Percentiles rank a stretch among this genome's conserved stretches.
These are phyloP conservation scores for Caenorhabditis sinica DNA, from an alignment of 2,888 invertebrate species.

Conservation along the genomic window DNA sequence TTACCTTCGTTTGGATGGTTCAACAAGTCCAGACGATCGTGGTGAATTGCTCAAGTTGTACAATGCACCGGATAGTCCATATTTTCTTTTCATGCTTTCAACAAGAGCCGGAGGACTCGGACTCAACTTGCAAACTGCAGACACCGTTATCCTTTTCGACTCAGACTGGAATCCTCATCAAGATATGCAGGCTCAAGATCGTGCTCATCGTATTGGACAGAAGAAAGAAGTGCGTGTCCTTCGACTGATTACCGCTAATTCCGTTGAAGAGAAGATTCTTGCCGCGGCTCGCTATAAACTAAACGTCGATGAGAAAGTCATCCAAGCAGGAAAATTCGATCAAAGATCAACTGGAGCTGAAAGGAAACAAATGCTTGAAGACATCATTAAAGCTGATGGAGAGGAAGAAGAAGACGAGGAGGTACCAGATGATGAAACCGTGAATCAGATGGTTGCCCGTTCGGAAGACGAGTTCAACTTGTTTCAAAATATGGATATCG, in stretches of 20 bases:
- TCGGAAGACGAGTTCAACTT: slow-evolving; percentile 95
- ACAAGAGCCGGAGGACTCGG: slow-evolving; percentile 97
- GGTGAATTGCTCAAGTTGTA: slow-evolving; percentile 94
- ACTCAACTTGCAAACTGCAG: slow-evolving; percentile 97
- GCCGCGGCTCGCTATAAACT: slow-evolving; percentile 97
- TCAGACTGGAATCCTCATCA: slow-evolving; percentile 99
- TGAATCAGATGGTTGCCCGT: slow-evolving; percentile 97
- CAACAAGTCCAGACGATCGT: slow-evolving; percentile 98
- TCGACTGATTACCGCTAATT: slow-evolving; percentile 98
- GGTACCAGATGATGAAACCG: slow-evolving; percentile 98
- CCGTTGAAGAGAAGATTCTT: slow-evolving; percentile 97
- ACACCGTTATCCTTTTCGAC: slow-evolving; percentile 99
- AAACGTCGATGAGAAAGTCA: slow-evolving; percentile 99
- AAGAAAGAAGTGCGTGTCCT: slow-evolving; percentile 96
- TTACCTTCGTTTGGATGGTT: slow-evolving; percentile 96
- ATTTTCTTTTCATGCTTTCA: slow-evolving; percentile 95
- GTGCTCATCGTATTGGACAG: slow-evolving; percentile 99
- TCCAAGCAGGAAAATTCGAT: slow-evolving; percentile 99
- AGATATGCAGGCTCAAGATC: slow-evolving; percentile 99
- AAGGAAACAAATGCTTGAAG: slow-evolving; percentile 95
- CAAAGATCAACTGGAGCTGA: slow-evolving; percentile 98
- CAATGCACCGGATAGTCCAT: slow-evolving; percentile 92
- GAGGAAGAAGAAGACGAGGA: slow-evolving; percentile 90
- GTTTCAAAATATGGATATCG: slow-evolving; percentile 93
- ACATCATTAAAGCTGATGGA: slow-evolving; percentile 87